Base-by-base conservation (phyloP, 2,888 invertebrate genomes). In the Myathropa florea region DNA sequence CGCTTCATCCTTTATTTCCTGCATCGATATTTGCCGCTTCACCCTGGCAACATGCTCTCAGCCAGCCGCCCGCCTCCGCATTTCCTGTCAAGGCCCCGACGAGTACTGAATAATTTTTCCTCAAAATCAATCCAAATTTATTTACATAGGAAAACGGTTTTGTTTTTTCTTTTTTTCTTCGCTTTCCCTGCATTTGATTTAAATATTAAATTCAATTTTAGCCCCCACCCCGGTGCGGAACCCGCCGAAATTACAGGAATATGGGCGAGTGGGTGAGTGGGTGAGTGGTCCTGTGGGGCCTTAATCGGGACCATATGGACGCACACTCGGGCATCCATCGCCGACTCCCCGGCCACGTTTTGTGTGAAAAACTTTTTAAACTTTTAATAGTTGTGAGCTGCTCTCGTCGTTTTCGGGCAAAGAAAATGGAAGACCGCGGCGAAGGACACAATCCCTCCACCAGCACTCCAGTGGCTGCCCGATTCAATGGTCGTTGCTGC, bases 141-240 rank as follows among this genome's bases (percentile, higher is more conserved):
- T 85, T 85, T 81, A 60, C 77, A 82, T 81, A 81, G 67, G 72
- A 81, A 64, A 85, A 81, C 82, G 76, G 81, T 68, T 85, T 77
- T 77, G 81, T 85, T 85, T 72, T 53, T 24, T 7, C 33, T 39
- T 39, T 14, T n/a, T 67, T 46, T 61, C 36, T 23, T 30, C 72
- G 36, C 68, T 72, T 30, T 73, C 26, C 75, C 72, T 72, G 59
- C 55, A 86, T 73, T 86, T 79, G 65, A 79, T 86, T 83, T 86
- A 83, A 82, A 86, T 86, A 78, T 82, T 82, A 78, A 85, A 82
- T 81, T 85, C 76, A 85, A 85, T 85, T 81, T 77, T 59, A n/a
- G 39, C n/a, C 53, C 0, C 63, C 4, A 24, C 23, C 7, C 24
- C 36, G n/a, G 24, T 14, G 3, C 7, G 36, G 63, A 6, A 26